These are phyloP conservation scores for Agrochola litura DNA, from an alignment of 2,888 invertebrate species.

Conservation along the genomic window DNA sequence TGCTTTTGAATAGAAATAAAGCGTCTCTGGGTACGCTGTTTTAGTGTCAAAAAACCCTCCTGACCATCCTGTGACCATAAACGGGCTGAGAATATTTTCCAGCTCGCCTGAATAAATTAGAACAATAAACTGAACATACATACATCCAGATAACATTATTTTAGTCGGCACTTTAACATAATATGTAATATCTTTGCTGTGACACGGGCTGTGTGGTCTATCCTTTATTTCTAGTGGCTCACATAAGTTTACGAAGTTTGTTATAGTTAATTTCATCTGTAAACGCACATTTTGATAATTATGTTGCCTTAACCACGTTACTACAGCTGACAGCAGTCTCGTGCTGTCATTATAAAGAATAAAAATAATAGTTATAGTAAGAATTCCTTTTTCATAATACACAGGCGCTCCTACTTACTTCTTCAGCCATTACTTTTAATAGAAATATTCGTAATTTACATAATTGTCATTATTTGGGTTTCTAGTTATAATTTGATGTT, in stretches of 20 bases:
- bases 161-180: neutral
- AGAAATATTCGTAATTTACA: too few relatives aligned
- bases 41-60: slow-evolving; percentile 3
- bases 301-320: too few relatives aligned
- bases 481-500: neutral
- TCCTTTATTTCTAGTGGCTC: neutral
- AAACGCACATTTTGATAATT: too few relatives aligned
- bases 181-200: neutral
- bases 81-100: slow-evolving; percentile 18
- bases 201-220: neutral
- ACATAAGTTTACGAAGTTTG: neutral
- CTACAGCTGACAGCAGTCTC: too few relatives aligned
- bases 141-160: slow-evolving; percentile 3
- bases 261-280: neutral
- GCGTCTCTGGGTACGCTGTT: slow-evolving; percentile 4
- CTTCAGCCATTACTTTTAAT: too few relatives aligned
- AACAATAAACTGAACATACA: slow-evolving; percentile 10
- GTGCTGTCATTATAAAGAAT: too few relatives aligned
- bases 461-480: neutral
- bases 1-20: slow-evolving; percentile 17
- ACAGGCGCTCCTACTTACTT: too few relatives aligned
- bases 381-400: too few relatives aligned
- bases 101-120: slow-evolving; percentile 17
- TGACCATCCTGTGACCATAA: slow-evolving; percentile 1
- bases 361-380: too few relatives aligned